A percentile compares a stretch with the other conserved stretches of the same genome.
phyloP scores from a whole-genome alignment of 2,113 vertebrate species.

The Ictalurus furcatus region DNA sequence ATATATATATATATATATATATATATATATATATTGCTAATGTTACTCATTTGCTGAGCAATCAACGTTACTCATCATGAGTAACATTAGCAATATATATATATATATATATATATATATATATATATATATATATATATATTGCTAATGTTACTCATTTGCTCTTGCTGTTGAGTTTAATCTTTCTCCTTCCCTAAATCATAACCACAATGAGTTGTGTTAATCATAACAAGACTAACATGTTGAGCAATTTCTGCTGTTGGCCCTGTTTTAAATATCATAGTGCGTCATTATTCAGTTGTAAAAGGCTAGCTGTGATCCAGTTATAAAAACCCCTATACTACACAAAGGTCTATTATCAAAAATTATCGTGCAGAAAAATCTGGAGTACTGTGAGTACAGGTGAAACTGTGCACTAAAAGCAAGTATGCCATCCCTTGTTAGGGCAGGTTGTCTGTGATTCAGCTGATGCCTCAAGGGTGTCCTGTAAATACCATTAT shows the following conservation, averaged over 20 bases:
- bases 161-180: neutral
- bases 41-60: no score
- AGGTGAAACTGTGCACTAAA: neutral
- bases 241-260: constrained; percentile 6
- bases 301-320: neutral
- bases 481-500: constrained; percentile 19
- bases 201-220: neutral
- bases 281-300: neutral
- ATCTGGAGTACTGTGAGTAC: neutral
- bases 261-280: constrained; percentile 23
- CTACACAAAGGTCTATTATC: neutral
- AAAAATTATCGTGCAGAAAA: neutral
- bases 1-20: no score
- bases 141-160: neutral
- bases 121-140: no score
- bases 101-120: no score
- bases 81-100: no score
- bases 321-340: neutral
- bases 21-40: no score
- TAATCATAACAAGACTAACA: neutral
- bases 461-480: neutral
- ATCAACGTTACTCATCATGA: no score
- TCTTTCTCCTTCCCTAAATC: neutral
- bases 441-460: constrained; percentile 6
- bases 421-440: neutral